A percentile compares a stretch with the other conserved stretches of the same genome.
phyloP scores from a whole-genome alignment of 2,113 vertebrate genomes.

The Mandrillus leucophaeus region DNA sequence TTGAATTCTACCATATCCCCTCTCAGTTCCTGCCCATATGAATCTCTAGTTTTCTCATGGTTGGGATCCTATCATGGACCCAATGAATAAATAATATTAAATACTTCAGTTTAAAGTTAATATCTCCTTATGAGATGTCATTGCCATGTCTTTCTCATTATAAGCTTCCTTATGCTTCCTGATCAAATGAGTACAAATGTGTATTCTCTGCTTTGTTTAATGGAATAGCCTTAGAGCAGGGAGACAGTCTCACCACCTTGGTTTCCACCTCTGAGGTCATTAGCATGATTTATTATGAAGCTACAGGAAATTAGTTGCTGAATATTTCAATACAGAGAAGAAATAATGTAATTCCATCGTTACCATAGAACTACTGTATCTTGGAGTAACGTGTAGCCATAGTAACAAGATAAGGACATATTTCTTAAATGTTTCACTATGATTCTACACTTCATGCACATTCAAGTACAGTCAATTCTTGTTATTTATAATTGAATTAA shows the following conservation, averaged over 20 bases:
- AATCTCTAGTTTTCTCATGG: not conserved
- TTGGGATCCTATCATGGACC: not conserved
- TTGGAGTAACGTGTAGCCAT: slow-evolving; percentile 79
- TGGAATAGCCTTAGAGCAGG: slow-evolving; percentile 15
- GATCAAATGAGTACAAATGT: slow-evolving; percentile 30
- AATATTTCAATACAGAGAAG: slow-evolving; percentile 82
- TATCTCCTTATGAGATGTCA: not conserved
- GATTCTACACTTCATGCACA: slow-evolving; percentile 65
- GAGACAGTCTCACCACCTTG: slow-evolving; percentile 49
- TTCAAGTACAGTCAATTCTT: slow-evolving; percentile 60
- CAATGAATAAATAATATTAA: not conserved
- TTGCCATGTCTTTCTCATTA: slow-evolving; percentile 8
- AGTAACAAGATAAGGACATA: slow-evolving; percentile 79
- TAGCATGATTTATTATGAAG: slow-evolving; percentile 82
- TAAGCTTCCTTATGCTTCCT: not conserved
- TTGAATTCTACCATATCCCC: not conserved
- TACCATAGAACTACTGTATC: slow-evolving; percentile 71
- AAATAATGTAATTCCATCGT: slow-evolving; percentile 79
- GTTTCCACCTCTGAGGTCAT: slow-evolving; percentile 73
- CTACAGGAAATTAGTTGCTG: slow-evolving; percentile 82
- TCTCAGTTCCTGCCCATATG: not conserved
- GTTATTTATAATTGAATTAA: slow-evolving; percentile 75
- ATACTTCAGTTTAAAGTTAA: not conserved
- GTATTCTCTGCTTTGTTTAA: slow-evolving; percentile 4
- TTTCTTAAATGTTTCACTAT: slow-evolving; percentile 71